Base-by-base conservation (phyloP, 1,140 invertebrate species). In the Venturia canescens region DNA sequence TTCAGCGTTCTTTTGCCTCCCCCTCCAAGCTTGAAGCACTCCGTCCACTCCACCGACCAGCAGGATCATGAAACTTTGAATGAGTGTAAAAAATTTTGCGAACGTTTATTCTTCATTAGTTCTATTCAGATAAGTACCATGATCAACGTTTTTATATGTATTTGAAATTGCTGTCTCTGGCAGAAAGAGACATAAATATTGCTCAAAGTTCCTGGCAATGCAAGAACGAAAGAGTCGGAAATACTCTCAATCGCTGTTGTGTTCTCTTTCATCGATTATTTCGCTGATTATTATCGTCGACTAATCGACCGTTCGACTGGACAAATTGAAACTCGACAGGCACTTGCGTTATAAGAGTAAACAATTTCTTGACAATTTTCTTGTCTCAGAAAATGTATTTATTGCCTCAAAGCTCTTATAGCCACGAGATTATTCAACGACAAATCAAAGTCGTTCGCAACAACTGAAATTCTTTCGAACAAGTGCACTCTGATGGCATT, bases 221-320 rank as follows among this genome's bases (percentile, higher is more conserved):
- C n/a, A 57, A 23, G 53, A 57, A 13, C 4, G 53, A n/a, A 1
- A 57, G 31, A 70, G 27, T 34, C 11, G 38, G 31, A 70, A 31
- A 31, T 34, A 70, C 1, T 29, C 67, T 70, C 67, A 31, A 27
- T 67, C 57, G 7, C 13, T 44, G 5, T 70, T 31, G 11, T 34
- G 7, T 18, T 9, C 27, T 70, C 27, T 34, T 16, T 38, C 29
- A 29, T 31, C 38, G 67, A 70, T 70, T 70, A 31, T 67, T 67
- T 67, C 29, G 13, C 63, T 67, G 63, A 67, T 67, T 67, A 27
- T 70, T 70, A 70, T 70, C 67, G 3, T 70, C 26, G n/a, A 70
- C 67, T 70, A 70, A 70, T 70, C 67, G 67, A 34, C 67, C 67
- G 67, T 16, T 70, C 67, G 67, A 70, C 38, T 34, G 29, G 67